Percentiles rank a stretch among this genome's conserved stretches.
Evolutionary conservation across 37 sponge, comb jelly and placozoan species (phyloP).

Genomic region (Halisarca cf. caerulea): DNA sequence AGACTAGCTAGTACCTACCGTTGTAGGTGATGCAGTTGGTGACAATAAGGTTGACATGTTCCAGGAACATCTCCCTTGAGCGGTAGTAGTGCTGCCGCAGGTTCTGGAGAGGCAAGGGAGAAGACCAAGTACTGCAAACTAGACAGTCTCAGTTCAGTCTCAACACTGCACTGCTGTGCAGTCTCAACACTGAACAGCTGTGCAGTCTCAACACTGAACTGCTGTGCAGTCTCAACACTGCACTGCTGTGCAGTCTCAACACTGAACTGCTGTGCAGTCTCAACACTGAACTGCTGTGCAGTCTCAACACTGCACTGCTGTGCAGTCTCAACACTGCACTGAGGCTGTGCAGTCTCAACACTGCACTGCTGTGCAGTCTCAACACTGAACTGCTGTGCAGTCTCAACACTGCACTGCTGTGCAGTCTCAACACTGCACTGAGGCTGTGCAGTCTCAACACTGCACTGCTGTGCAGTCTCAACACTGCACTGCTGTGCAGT

Average conservation of each 20-base stretch:
- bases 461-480: too few species aligned
- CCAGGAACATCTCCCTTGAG: constrained; percentile 75
- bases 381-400: background rate
- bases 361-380: too few species aligned
- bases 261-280: background rate
- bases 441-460: background rate
- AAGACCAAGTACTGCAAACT: background rate
- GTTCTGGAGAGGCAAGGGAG: constrained; percentile 47
- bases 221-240: background rate
- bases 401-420: too few species aligned
- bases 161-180: background rate
- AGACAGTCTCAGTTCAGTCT: background rate
- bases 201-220: too few species aligned
- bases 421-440: background rate
- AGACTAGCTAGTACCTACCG: constrained; percentile 42
- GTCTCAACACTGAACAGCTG: background rate
- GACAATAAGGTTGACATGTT: constrained; percentile 88
- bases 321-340: background rate
- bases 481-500: background rate
- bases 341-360: background rate
- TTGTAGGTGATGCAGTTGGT: constrained; percentile 94
- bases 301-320: too few species aligned
- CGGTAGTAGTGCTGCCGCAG: constrained; percentile 65
- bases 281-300: background rate
- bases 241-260: background rate